Base-by-base conservation (phyloP, 2,888 invertebrate species). In the Petrolisthes cinctipes region DNA sequence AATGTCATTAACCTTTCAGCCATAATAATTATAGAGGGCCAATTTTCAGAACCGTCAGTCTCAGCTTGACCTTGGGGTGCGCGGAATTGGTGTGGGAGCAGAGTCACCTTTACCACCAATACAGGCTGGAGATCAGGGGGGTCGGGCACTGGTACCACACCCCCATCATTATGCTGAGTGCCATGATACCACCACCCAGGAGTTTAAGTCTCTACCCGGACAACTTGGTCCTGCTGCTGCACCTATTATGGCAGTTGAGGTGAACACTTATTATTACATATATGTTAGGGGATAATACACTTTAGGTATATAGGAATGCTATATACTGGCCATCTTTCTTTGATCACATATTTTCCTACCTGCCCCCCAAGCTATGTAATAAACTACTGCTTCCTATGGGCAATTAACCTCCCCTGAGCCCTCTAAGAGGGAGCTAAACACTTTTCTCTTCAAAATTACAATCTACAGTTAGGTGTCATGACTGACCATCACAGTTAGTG, bases 71-170 rank as follows among this genome's bases (percentile, higher is more conserved):
- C 83, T 91, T 75, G 90, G 91, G 5, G 86, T 90, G 68, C 84
- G 91, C 23, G 91, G 91, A 17, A 89, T 90, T 17, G 91, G 91
- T n/a, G 91, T 91, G 17, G 91, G 91, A 4, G 91, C 91, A 14
- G 91, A 91, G 68, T 91, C 91, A 23, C 91, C 91, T 20, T 68
- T 87, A 20, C 90, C 90, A n/a, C 89, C 89, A 5, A 57, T 85
- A 17, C 82, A 82, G 54, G 75, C 81, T 66, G 57, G 83, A 51
- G 87, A 88, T 56, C 80, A 73, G 51, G 73, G 86, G 9, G 66
- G 57, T n/a, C 68, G 37, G 23, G 66, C 20, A 4, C 78, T 83
- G 53, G 71, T 14, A 7, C 71, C n/a, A 71, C 71, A 84, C 54
- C 87, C 87, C 14, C 71, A 80, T 5, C 87, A 88, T 73, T 88